Conservation (phyloP, 2,888 invertebrate species). For the Cephus pygmeus region DNA sequence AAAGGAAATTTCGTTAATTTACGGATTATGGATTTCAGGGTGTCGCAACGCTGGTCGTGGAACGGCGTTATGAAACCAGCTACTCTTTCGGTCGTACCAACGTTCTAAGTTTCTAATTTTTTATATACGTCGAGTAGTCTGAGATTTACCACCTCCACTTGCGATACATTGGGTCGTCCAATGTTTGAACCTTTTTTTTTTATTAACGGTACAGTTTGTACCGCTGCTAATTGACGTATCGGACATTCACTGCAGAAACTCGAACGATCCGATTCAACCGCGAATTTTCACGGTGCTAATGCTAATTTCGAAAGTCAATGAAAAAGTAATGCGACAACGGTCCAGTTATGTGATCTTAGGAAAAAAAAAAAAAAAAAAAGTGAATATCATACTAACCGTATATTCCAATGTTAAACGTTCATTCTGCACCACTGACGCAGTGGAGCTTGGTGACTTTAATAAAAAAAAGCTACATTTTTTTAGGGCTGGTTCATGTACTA, state of each 20-base stretch:
- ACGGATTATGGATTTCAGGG: neutral
- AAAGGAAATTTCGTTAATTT: neutral
- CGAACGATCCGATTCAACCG: neutral
- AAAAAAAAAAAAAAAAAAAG: no score
- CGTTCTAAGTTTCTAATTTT: constrained; percentile 37
- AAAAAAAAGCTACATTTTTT: neutral
- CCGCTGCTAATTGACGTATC: neutral
- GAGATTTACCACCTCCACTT: constrained; percentile 14
- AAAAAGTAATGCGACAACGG: neutral
- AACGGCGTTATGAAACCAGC: constrained; percentile 15
- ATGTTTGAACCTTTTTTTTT: constrained; percentile 17
- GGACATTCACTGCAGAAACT: neutral
- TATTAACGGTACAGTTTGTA: constrained; percentile 19
- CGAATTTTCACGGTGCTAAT: neutral
- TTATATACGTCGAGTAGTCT: constrained; percentile 28
- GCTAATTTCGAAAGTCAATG: neutral
- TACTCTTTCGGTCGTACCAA: constrained; percentile 26
- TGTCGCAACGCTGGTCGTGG: neutral
- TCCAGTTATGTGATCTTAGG: neutral
- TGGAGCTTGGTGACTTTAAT: neutral
- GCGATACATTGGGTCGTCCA: constrained; percentile 13
- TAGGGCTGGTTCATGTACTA: neutral
- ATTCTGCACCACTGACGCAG: neutral
- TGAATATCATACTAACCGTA: neutral
- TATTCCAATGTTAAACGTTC: neutral